Percentiles rank a stretch among this genome's conserved stretches.
phyloP scores from a whole-genome alignment of 1,140 invertebrate species.

The Magallana ariakensis region DNA sequence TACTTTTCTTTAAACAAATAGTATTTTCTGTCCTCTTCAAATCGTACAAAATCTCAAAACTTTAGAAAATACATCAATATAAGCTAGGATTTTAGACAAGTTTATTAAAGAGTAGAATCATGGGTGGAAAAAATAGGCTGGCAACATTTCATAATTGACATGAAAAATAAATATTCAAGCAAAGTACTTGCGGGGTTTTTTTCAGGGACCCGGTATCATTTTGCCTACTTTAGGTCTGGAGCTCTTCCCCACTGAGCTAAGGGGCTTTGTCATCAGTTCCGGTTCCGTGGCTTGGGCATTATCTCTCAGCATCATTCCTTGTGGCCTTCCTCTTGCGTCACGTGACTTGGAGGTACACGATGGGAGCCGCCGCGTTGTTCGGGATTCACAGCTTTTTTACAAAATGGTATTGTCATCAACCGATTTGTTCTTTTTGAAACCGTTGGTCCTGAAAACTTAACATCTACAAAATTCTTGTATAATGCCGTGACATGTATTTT shows the following conservation, averaged over 20 bases:
- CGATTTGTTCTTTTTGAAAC: background rate
- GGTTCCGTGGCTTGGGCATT: conserved; percentile 43
- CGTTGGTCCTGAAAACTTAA: no score
- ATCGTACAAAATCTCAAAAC: no score
- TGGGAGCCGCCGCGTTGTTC: background rate
- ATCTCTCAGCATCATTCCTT: conserved; percentile 32
- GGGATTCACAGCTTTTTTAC: conserved; percentile 36
- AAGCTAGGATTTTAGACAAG: no score
- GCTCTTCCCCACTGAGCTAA: conserved; percentile 40
- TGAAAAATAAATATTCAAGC: no score
- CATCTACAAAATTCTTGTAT: no score
- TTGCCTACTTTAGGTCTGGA: conserved; percentile 51
- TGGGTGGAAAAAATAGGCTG: no score
- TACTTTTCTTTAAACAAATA: no score
- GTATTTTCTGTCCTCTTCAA: no score
- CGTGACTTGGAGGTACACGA: conserved; percentile 55
- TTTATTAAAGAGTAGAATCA: no score
- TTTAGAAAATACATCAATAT: no score
- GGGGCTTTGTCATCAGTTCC: conserved; percentile 25
- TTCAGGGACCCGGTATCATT: conserved; percentile 52
- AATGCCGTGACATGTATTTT: no score
- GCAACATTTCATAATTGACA: no score
- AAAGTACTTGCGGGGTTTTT: background rate
- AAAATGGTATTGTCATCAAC: conserved; percentile 45
- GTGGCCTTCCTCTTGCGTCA: conserved; percentile 52